Base-by-base conservation (phyloP, 2,797 vertebrate species). In the Tiaroga cobitis region DNA sequence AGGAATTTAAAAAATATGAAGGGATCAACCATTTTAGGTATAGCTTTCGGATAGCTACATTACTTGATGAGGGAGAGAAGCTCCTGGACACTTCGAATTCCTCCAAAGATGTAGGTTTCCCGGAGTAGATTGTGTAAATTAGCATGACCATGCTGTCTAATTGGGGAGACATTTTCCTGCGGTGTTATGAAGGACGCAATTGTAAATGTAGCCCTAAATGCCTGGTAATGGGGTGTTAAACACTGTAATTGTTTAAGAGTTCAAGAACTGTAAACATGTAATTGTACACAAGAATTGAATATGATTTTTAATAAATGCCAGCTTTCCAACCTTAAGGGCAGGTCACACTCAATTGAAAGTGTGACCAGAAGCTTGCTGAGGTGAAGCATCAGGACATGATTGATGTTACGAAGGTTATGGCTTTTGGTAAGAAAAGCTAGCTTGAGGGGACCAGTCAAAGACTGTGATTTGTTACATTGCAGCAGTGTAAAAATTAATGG, bases 401-500 rank as follows among this genome's bases (percentile, higher is more conserved):
- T 73, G 72, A 63, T 69, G 80, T 61, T 79, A 79, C 83, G 77
- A 85, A 91, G 86, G 89, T 90, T 90, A 91, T 78, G 29, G 84
- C 84, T 63, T 87, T 80, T 89, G 75, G 80, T 91, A 87, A 89
- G 86, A 81, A 90, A 91, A 91, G 88, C 87, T 86, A 90, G 92
- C 91, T 90, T 73, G 84, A 61, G 92, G 93, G 91, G 73, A 85
- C 90, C 91, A 91, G 85, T 91, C 87, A 93, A 93, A 86, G 69
- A 85, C 69, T 85, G 82, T 82, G 89, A 91, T 94, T 92, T 91
- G 84, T 91, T 90, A 87, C 87, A 70, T 76, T 84, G 82, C 56
- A 82, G 68, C 80, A 77, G 88, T 81, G 77, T 87, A 87, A 87
- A 82, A 88, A 87, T 85, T 89, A 91, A 88, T 90, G 72, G 86